Conservation (phyloP, 2,797 vertebrate genomes). For the Aphelocoma californica region DNA sequence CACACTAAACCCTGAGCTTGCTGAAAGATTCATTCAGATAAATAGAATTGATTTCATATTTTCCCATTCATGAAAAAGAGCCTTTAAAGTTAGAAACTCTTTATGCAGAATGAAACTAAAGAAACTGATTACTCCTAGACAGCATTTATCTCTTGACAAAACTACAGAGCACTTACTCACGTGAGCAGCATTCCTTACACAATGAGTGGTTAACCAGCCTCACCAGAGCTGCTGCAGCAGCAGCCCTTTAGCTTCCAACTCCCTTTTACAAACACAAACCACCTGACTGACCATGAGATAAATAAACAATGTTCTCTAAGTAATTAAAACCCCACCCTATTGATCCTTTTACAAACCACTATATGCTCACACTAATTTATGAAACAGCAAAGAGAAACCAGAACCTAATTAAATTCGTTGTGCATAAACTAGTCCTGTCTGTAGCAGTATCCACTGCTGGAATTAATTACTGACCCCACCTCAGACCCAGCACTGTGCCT, state of each 20-base stretch:
- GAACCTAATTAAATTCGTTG: neutral
- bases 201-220: neutral
- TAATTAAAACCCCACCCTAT: constrained; percentile 41
- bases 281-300: constrained; percentile 8
- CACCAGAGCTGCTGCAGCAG: neutral
- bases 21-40: constrained; percentile 58
- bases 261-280: neutral
- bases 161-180: neutral
- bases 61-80: constrained; percentile 42
- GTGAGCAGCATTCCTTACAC: neutral
- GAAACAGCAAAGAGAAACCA: constrained; percentile 15
- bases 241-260: neutral
- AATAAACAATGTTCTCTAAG: constrained; percentile 29
- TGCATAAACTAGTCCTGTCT: neutral
- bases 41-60: constrained; percentile 68
- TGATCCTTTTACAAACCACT: constrained; percentile 47
- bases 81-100: constrained; percentile 41
- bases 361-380: constrained; percentile 3
- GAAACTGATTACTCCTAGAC: constrained; percentile 42
- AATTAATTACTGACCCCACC: neutral
- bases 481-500: neutral
- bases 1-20: constrained; percentile 24
- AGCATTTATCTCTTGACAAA: constrained; percentile 26
- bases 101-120: constrained; percentile 40
- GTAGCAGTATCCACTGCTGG: neutral